phyloP scores from a whole-genome alignment of 2,113 vertebrate species.

The Datnioides undecimradiatus region DNA sequence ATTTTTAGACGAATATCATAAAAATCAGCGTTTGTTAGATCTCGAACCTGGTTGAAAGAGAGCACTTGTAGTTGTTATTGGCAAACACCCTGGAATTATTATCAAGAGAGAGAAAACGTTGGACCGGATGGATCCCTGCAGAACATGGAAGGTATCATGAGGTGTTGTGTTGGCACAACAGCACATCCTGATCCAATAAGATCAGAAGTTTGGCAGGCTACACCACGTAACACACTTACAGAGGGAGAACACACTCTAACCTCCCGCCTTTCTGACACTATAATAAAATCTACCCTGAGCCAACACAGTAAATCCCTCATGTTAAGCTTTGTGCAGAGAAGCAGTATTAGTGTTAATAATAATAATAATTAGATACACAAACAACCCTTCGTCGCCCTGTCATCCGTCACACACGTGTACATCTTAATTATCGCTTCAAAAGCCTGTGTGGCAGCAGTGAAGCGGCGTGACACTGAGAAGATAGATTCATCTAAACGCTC shows the following conservation, averaged over 20 bases:
- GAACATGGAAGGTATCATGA: background rate
- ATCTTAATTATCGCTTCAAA: slow-evolving; percentile 45
- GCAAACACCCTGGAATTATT: background rate
- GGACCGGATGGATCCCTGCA: background rate
- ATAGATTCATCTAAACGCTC: slow-evolving; percentile 15
- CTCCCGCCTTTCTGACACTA: background rate
- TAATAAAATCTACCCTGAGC: background rate
- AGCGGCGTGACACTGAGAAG: background rate
- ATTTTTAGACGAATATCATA: background rate
- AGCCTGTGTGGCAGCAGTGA: slow-evolving; percentile 1
- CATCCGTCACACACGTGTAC: background rate
- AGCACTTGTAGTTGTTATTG: background rate
- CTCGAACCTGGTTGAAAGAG: background rate
- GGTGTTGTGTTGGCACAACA: background rate
- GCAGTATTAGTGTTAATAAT: background rate
- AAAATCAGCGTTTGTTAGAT: background rate
- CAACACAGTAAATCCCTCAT: background rate
- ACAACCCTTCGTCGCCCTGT: background rate
- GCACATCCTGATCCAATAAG: background rate
- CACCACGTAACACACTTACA: background rate
- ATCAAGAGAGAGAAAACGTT: background rate
- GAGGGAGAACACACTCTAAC: background rate
- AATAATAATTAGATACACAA: background rate
- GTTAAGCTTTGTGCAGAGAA: background rate
- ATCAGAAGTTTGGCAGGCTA: background rate